Conservation (phyloP, 2,113 vertebrate species). For the Ailuropoda melanoleuca region DNA sequence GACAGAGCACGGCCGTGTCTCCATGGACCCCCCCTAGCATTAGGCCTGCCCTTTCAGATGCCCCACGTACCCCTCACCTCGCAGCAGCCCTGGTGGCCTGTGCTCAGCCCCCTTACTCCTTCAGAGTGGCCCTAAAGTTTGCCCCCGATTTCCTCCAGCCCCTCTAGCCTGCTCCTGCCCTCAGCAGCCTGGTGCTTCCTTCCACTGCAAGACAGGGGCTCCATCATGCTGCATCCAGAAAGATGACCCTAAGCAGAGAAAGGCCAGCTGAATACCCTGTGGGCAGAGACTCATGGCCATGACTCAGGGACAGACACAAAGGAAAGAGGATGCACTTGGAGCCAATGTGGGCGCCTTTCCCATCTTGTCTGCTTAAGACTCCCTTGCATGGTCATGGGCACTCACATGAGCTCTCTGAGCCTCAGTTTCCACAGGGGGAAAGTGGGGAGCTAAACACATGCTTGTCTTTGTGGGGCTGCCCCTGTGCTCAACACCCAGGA, state of each 20-base stretch:
- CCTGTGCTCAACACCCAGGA: fast-evolving
- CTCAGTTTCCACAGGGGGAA: neutral
- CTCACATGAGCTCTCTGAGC: neutral
- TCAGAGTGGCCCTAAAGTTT: neutral
- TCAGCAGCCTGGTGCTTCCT: neutral
- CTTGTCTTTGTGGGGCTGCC: neutral
- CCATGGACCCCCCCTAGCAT: neutral
- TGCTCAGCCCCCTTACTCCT: neutral
- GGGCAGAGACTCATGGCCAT: neutral
- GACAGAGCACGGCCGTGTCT: neutral
- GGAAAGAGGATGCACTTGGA: neutral
- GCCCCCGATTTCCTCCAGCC: neutral
- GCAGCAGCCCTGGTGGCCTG: fast-evolving
- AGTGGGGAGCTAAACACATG: no score
- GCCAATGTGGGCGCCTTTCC: fast-evolving
- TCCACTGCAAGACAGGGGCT: neutral
- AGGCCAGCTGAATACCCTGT: neutral
- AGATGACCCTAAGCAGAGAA: neutral
- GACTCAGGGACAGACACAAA: neutral
- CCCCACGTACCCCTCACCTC: fast-evolving
- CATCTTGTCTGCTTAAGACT: fast-evolving
- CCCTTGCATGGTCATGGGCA: fast-evolving
- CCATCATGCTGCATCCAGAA: neutral
- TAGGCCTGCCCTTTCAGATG: neutral
- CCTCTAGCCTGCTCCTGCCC: neutral